Evolutionary conservation across 2,797 vertebrate species (phyloP), one percentile per base, ranked within the genome.

Genomic region (Danio kyathit): DNA sequence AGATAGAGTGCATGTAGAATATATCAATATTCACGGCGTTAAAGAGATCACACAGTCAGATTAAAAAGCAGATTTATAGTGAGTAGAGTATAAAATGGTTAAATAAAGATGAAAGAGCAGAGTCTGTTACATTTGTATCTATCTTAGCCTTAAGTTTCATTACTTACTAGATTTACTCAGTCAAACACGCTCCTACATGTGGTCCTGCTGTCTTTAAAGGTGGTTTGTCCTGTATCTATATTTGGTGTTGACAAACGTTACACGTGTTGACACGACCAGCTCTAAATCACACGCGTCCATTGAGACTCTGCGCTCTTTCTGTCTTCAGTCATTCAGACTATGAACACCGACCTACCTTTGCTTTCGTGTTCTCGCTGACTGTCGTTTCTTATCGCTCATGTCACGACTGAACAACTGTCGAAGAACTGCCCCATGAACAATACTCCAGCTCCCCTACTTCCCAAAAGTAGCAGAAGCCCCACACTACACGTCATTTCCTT

Each of bases 401-500:
- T 72, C 78, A 71, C 67, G 21, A 65, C 14, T 4, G 5, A 57
- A 76, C 63, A 49, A 13, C 14, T 41, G 17, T 40, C 9, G 19
- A 41, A 69, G 52, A 69, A 48, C 2, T 52, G n/a, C 54, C 19
- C 48, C 63, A 59, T 86, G 14, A 73, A 73, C 38, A 84, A 60
- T 51, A 54, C 44, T 57, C 17, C 29, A 60, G 40, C 77, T 75
- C 54, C 66, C 70, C 82, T 19, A 72, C 44, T 51, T 60, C 14
- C 6, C 21, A 16, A 40, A 19, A 17, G 9, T 7, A 19, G 21
- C 63, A n/a, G 11, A 21, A 63, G 29, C 1, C 63, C 49, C 61
- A 38, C 66, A 9, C 11, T 4, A 0, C 5, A 92, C 93, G 92
- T 92, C 91, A 93, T 88, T 91, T 94, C 93, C 92, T 92, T 88